phyloP scores from a whole-genome alignment of 2,797 vertebrate species.

The Pseudocheirus occidentalis region DNA sequence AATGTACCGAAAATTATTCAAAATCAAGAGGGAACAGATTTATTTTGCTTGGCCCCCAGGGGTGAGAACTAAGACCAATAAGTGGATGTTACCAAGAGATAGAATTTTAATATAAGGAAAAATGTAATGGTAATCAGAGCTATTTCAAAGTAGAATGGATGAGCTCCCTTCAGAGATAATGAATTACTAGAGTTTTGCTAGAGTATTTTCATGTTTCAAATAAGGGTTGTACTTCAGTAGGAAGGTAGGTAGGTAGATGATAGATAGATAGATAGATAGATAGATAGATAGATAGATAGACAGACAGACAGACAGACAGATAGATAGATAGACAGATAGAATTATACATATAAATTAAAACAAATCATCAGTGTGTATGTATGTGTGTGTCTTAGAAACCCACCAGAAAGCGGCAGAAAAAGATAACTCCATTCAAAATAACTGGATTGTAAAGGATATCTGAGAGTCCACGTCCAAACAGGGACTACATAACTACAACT shows the following conservation, averaged over 20 bases:
- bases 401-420: background rate
- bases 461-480: background rate
- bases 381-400: background rate
- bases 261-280: too few relatives aligned
- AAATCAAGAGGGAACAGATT: background rate
- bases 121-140: background rate
- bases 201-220: too few relatives aligned
- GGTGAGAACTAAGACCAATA: background rate
- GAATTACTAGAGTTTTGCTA: background rate
- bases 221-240: too few relatives aligned
- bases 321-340: too few relatives aligned
- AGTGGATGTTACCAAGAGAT: background rate
- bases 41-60: background rate
- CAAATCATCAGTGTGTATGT: too few relatives aligned
- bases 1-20: background rate
- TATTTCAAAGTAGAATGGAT: background rate
- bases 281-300: background rate
- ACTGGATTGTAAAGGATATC: background rate
- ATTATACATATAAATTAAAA: too few relatives aligned
- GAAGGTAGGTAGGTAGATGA: too few relatives aligned
- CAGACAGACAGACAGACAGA: background rate
- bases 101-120: background rate
- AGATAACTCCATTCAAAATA: background rate
- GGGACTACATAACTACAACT: background rate
- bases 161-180: background rate